Base-by-base conservation (phyloP, 2,888 invertebrate species). In the Epinotia ramella region DNA sequence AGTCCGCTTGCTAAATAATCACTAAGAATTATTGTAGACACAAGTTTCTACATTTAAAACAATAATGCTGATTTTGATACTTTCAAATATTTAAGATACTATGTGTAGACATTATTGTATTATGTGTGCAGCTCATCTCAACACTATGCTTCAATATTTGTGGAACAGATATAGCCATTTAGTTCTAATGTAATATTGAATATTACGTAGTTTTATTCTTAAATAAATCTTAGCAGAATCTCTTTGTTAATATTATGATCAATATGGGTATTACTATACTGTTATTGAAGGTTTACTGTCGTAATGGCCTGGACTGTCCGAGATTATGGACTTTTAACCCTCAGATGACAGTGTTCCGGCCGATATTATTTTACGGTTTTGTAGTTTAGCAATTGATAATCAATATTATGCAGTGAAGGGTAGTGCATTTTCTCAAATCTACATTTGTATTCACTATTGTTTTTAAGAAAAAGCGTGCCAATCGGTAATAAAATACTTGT, bases 261-360 rank as follows among this genome's bases (percentile, higher is more conserved):
- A 7, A 40, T 0, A 33, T 33, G 6, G 33, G 33, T n/a, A n/a
- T 33, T 33, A 33, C 24, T 59, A 7, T 71, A 75, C 75, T 75
- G 70, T 53, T 59, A 28, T 12, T 3, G 20, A 20, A 18, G 46
- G 24, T 70, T 57, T 75, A 60, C 12, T 71, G 53, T 59, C 1
- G 6, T 16, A 16, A 28, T 46, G 18, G n/a, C 53, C 67, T 49
- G 24, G 65, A 56, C 70, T 33, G 66, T 56, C 72, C 76, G 70
- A 78, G 79, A 80, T 81, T 81, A 79, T 80, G 62, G 77, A 76
- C 79, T 77, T 73, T 78, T 69, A 76, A 72, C 64, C 76, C 73
- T 40, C 57, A 74, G 81, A 87, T 88, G 83, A 87, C 84, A 79
- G 83, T 87, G 79, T 87, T 87, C 63, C 81, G 77, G 77, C 76